These are phyloP conservation scores for Elysia chlorotica DNA, from an alignment of 1,140 invertebrate genomes.

Conservation along the genomic window DNA sequence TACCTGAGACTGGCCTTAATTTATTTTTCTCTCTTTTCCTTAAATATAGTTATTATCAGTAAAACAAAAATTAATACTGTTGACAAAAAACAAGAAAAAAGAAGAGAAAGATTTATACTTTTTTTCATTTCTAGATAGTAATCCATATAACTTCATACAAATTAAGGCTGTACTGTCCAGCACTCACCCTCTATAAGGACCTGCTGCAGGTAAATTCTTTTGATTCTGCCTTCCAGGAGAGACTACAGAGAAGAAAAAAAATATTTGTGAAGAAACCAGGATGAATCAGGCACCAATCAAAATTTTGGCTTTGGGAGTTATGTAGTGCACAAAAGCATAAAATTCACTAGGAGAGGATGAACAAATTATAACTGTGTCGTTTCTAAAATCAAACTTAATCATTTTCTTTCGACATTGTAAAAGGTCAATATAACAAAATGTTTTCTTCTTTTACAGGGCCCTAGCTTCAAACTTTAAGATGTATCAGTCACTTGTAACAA, in stretches of 20 bases:
- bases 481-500: no score
- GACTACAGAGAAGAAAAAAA: background rate
- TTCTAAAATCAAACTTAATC: no score
- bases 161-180: background rate
- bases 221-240: constrained; percentile 11
- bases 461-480: no score
- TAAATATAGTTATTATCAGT: background rate
- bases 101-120: no score
- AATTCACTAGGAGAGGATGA: no score
- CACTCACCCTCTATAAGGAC: background rate
- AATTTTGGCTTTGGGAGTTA: background rate
- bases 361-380: no score
- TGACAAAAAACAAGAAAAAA: background rate
- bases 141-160: background rate
- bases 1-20: background rate
- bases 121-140: no score
- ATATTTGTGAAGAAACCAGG: background rate
- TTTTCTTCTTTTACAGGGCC: no score
- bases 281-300: background rate
- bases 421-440: no score
- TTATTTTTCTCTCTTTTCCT: background rate
- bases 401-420: no score
- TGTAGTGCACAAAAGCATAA: background rate
- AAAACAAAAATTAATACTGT: background rate
- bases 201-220: background rate